A percentile compares a stretch with the other conserved stretches of the same genome.
phyloP scores from a whole-genome alignment of 1,140 invertebrate genomes.

The Zaprionus capensis region DNA sequence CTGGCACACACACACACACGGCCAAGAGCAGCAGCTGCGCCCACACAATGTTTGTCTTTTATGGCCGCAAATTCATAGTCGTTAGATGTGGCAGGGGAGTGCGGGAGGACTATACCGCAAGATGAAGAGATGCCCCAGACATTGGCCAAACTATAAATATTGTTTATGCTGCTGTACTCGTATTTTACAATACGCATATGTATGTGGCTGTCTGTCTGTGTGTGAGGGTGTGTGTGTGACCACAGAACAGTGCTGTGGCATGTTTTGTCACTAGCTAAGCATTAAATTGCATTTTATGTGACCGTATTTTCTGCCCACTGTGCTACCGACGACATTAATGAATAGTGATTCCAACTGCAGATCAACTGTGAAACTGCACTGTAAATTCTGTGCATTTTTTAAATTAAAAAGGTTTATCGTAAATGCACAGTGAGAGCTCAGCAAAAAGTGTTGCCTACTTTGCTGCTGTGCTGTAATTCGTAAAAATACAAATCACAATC shows the following conservation, averaged over 20 bases:
- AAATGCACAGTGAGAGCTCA: background rate
- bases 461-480: background rate
- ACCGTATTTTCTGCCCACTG: slow-evolving; percentile 6
- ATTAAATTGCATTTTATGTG: slow-evolving; percentile 54
- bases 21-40: slow-evolving; percentile 47
- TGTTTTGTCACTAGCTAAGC: slow-evolving; percentile 48
- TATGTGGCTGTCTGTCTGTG: background rate
- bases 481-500: background rate
- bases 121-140: slow-evolving; percentile 20
- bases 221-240: background rate
- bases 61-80: slow-evolving; percentile 75
- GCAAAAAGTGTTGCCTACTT: background rate
- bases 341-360: slow-evolving; percentile 25
- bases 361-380: background rate
- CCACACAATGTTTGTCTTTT: slow-evolving; percentile 73
- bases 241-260: slow-evolving; percentile 30
- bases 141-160: slow-evolving; percentile 66
- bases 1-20: background rate
- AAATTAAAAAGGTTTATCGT: background rate
- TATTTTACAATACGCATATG: slow-evolving; percentile 48
- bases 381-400: background rate
- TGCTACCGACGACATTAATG: slow-evolving; percentile 9
- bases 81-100: slow-evolving; percentile 12
- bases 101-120: background rate
- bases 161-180: slow-evolving; percentile 56